Conservation (phyloP, 2,888 invertebrate genomes). For the Anodontia alba region DNA sequence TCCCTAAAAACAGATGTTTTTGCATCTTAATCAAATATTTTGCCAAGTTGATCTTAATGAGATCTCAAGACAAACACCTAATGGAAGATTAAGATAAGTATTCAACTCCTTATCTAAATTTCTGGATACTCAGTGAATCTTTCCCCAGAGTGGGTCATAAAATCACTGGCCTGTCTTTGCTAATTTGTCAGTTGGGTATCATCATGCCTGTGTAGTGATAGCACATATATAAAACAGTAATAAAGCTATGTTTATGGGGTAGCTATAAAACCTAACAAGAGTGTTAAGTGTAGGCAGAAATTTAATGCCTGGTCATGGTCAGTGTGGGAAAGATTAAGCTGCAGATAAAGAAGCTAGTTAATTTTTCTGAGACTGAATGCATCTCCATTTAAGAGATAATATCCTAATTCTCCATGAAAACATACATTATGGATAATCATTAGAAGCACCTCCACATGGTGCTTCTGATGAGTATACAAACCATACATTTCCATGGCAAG, state of each 20-base stretch:
- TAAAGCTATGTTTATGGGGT: conserved; percentile 7
- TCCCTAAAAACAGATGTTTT: no score
- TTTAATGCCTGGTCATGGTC: conserved; percentile 17
- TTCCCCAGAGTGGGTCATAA: background rate
- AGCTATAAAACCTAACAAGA: conserved; percentile 16
- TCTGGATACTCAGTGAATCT: background rate
- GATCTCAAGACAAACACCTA: no score
- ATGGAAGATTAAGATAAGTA: no score
- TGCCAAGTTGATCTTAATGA: no score
- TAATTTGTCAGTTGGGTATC: conserved; percentile 17
- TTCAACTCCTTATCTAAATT: no score
- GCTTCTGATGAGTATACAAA: no score
- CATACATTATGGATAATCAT: no score
- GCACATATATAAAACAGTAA: conserved; percentile 13
- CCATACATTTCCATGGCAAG: no score
- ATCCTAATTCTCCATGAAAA: no score
- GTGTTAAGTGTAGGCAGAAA: conserved; percentile 1
- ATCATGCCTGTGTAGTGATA: conserved; percentile 1
- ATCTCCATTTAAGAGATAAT: background rate
- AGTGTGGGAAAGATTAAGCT: background rate
- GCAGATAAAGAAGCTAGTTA: background rate
- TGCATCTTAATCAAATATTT: no score
- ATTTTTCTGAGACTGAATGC: background rate
- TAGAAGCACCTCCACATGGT: no score
- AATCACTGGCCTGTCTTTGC: conserved; percentile 4